Conservation (phyloP, 2,888 invertebrate genomes). For the Bellardia bayeri region DNA sequence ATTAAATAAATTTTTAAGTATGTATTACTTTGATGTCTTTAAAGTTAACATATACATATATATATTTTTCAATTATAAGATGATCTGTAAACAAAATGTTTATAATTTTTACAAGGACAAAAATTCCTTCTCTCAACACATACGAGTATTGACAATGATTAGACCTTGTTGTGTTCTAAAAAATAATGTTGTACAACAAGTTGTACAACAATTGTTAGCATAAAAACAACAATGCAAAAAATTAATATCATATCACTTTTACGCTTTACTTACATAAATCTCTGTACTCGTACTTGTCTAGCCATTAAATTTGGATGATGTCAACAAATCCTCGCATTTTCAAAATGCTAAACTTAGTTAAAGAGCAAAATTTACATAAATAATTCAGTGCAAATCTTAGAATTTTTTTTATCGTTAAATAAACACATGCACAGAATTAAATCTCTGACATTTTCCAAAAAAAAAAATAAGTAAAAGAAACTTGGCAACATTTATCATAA, state of each 20-base stretch:
- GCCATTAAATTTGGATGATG: not conserved
- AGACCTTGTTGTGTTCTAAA: too few species aligned
- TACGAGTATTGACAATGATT: too few species aligned
- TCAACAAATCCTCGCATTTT: not conserved
- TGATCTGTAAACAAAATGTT: too few species aligned
- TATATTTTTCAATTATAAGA: too few species aligned
- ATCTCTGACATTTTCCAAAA: not conserved
- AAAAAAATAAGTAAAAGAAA: not conserved
- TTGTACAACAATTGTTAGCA: too few species aligned
- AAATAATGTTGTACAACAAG: too few species aligned
- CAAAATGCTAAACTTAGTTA: not conserved
- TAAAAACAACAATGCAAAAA: not conserved
- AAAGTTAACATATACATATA: too few species aligned
- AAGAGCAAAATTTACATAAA: not conserved
- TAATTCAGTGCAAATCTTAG: not conserved
- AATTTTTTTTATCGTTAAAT: not conserved
- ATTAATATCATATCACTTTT: slow-evolving; percentile 1
- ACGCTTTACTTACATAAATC: not conserved
- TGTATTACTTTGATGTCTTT: too few species aligned
- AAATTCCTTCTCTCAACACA: too few species aligned
- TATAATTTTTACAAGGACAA: too few species aligned
- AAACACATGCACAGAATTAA: not conserved
- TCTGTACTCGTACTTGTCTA: not conserved
- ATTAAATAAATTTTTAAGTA: too few species aligned
- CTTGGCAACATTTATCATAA: not conserved